Base-by-base conservation (phyloP, 2,113 vertebrate genomes). In the Tetraodon nigroviridis region DNA sequence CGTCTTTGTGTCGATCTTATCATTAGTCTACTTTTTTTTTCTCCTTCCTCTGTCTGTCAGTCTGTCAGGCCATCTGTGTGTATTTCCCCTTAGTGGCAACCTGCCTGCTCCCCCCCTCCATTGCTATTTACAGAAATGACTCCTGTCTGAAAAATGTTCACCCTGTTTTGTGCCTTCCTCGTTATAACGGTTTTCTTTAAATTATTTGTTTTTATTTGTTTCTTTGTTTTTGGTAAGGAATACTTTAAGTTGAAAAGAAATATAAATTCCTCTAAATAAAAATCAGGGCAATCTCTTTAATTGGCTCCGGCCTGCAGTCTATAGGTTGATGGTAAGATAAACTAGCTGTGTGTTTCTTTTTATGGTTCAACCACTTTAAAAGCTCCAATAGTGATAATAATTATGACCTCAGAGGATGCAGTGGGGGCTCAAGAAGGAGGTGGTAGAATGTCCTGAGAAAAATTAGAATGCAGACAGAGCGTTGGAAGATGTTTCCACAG, bases 1-100 rank as follows among this genome's bases (percentile, higher is more conserved):
- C 44, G 68, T 73, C 58, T 69, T 58, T 77, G 61, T 64, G 58
- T 58, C 65, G 46, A 37, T 69, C 56, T 61, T 47, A 58, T 55
- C 55, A 13, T 62, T 60, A 21, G 64, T 57, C 67, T 78, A 64
- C 52, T 69, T 66, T 75, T 71, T 71, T 75, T 74, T 58, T 24
- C 47, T 73, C 66, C 64, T 80, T 80, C 61, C 71, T 79, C 58
- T 75, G 69, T 77, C 73, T 80, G 55, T 75, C 67, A 71, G 72
- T 78, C 69, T 83, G 80, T 81, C 65, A 70, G 60, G 69, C 69
- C 76, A 72, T 82, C 77, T 73, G 75, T 79, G 70, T 74, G 75
- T 58, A 61, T 69, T 75, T 72, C 69, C 58, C 11, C 49, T 79
- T 53, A 12, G 14, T 77, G 75, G 58, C 76, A 79, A 67, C 71